Base-by-base conservation (phyloP, 2,113 vertebrate species). In the Spea bombifrons region DNA sequence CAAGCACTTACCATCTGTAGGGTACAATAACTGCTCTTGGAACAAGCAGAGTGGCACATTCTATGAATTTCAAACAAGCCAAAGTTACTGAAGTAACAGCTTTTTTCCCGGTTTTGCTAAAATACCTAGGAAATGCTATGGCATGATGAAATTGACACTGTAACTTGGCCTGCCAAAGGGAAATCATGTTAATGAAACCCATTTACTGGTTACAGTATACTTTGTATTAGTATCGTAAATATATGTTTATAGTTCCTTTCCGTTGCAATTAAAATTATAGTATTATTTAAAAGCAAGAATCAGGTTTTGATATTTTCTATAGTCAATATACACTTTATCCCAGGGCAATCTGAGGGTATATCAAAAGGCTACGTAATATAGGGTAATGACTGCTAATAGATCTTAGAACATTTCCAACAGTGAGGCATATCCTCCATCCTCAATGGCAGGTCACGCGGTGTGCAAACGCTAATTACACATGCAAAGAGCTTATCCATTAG, bases 1-100 rank as follows among this genome's bases (percentile, higher is more conserved):
- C 75, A 83, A 83, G 55, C 83, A 45, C 55, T 53, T 86, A 55
- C 82, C 82, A 83, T 85, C 75, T 84, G 68, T 69, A 77, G 59
- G 83, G 69, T 7, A 55, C 53, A 48, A 78, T 83, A 71, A 70
- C 76, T 81, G 84, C 81, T 59, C 49, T 76, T 75, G 75, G 63
- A 84, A 75, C 75, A 84, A 82, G 72, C 75, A 81, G 79, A 77
- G 78, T 83, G 80, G 85, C 73, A 84, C 84, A 85, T 84, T 84
- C 65, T 83, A 79, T 73, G 68, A 82, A 84, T 86, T 84, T 85
- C 8, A 49, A 86, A 76, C 80, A 81, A 83, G 84, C 79, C 73
- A 84, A 84, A 81, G n/a, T 55, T 84, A 74, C 53, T 69, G 76
- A 83, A 81, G 9, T 48, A 76, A 66, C 57, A 69, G 81, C 79